phyloP scores from a whole-genome alignment of 2,888 invertebrate species.

The Agrenia bidenticulata region DNA sequence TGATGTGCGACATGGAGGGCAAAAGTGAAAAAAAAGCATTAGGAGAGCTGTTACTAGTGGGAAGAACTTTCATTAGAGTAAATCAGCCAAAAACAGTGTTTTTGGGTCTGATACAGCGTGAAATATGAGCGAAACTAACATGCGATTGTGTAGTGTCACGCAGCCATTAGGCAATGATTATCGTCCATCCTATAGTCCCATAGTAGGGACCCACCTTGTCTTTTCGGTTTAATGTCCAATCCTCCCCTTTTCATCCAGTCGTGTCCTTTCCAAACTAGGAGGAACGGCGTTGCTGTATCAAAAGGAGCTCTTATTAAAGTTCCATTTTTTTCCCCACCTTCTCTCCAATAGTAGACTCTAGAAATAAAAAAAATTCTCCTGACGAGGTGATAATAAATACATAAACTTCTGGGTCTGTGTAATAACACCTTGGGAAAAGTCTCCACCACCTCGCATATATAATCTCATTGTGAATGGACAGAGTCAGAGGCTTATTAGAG shows the following conservation, averaged over 20 bases:
- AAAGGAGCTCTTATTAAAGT: not conserved
- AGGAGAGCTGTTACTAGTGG: constrained; percentile 1
- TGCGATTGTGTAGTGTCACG: constrained; percentile 13
- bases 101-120: constrained; percentile 6
- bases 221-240: not conserved
- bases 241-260: not conserved
- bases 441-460: too few species aligned
- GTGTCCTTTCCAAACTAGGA: too few species aligned
- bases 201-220: not conserved
- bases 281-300: too few species aligned
- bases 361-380: too few species aligned
- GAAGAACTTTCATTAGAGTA: constrained; percentile 13
- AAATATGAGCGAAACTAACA: constrained; percentile 13
- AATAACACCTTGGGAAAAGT: too few species aligned
- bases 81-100: not conserved
- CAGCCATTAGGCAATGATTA: constrained; percentile 13
- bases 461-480: too few species aligned
- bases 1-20: not conserved
- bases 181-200: not conserved
- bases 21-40: not conserved
- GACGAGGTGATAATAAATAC: too few species aligned
- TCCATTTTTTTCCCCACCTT: too few species aligned
- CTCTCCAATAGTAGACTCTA: too few species aligned
- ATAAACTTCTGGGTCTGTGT: too few species aligned
- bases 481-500: too few species aligned